Evolutionary conservation across 2,113 vertebrate genomes (phyloP).

Genomic region (Bubo bubo): DNA sequence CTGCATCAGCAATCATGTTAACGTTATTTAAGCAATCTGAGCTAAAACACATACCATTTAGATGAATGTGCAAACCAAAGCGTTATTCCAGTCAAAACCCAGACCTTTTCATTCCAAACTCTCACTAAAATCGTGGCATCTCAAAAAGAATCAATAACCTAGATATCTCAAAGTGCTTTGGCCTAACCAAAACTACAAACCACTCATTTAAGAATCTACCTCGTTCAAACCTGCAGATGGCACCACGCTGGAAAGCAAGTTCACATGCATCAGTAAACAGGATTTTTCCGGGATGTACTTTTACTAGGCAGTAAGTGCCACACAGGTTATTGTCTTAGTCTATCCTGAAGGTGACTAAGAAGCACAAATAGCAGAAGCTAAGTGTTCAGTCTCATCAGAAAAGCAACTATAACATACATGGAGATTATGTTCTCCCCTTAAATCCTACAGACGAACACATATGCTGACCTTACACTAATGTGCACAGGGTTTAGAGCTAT

Average conservation of each 20-base stretch:
- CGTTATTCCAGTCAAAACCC: background rate
- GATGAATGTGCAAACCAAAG: background rate
- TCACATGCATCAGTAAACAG: background rate
- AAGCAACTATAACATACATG: background rate
- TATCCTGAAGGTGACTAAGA: background rate
- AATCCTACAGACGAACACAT: accelerated
- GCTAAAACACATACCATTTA: background rate
- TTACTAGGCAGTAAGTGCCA: background rate
- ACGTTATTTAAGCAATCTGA: background rate
- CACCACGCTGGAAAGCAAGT: background rate
- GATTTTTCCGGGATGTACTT: background rate
- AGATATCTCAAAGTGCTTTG: background rate
- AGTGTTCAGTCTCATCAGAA: background rate
- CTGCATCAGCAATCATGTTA: background rate
- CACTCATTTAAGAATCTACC: background rate
- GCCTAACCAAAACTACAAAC: background rate
- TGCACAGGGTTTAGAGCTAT: background rate
- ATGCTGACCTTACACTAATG: background rate
- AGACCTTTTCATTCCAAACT: background rate
- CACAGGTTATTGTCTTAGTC: background rate
- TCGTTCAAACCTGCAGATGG: background rate
- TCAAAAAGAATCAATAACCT: background rate
- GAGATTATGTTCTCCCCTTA: background rate
- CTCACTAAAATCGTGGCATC: background rate
- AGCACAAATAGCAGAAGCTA: background rate